Evolutionary conservation across 2,113 vertebrate genomes (phyloP).

Genomic region (Epinephelus fuscoguttatus): DNA sequence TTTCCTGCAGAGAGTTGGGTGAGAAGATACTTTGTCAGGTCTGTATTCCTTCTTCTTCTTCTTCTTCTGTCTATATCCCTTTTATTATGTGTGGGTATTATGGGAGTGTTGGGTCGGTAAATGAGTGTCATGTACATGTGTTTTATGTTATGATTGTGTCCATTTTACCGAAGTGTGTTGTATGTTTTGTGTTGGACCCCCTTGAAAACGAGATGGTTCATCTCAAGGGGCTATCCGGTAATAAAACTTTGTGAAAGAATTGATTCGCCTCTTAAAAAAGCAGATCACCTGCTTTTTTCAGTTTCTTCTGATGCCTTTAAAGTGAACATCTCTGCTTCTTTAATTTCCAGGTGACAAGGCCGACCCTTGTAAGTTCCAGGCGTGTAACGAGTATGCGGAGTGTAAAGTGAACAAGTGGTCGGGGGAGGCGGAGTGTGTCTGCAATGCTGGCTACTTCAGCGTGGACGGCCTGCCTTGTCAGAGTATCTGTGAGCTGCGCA

Average conservation of each 20-base stretch:
- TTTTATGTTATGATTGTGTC: no score
- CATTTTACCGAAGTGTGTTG: no score
- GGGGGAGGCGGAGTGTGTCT: slow-evolving; percentile 94
- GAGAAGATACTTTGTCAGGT: no score
- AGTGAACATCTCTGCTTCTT: neutral
- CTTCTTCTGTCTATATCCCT: no score
- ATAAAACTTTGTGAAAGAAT: no score
- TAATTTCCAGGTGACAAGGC: slow-evolving; percentile 90
- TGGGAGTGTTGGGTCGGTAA: no score
- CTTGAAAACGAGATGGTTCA: no score
- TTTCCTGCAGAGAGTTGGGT: neutral
- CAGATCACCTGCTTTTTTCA: neutral
- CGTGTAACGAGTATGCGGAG: slow-evolving; percentile 94
- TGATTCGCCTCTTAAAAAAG: neutral
- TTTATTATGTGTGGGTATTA: no score
- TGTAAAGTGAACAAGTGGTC: slow-evolving; percentile 93
- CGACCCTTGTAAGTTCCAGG: slow-evolving; percentile 97
- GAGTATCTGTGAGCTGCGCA: slow-evolving; percentile 93
- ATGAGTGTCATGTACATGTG: no score
- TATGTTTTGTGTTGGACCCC: no score
- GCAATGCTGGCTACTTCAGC: slow-evolving; percentile 93
- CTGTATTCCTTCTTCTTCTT: no score
- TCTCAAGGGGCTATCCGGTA: no score
- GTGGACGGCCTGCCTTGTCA: slow-evolving; percentile 93
- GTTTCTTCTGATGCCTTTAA: neutral